Percentiles rank a stretch among this genome's conserved stretches.
Conservation (phyloP, 2,797 vertebrate genomes). For the Tapirus indicus region DNA sequence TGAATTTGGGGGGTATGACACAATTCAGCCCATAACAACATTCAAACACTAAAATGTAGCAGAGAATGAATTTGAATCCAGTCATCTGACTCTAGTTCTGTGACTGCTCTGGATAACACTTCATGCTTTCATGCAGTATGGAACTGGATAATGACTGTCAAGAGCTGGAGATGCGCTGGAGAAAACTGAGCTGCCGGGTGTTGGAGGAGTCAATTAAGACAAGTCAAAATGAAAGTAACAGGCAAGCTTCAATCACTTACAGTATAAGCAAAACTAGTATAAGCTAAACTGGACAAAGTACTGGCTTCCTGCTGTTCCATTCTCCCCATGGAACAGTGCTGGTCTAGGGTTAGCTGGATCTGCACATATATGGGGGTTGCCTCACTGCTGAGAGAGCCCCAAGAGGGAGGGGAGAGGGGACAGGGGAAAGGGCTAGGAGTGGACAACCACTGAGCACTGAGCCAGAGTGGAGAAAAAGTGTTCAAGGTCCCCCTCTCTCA, state of each 20-base stretch:
- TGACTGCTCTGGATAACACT: neutral
- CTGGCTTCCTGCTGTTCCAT: accelerated
- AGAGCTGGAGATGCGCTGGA: neutral
- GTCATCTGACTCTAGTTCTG: neutral
- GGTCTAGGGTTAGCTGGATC: neutral
- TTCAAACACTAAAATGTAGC: neutral
- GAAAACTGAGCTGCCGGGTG: too few relatives aligned
- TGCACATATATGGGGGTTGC: neutral
- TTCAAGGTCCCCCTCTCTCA: neutral
- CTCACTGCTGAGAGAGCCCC: neutral
- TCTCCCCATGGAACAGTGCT: neutral
- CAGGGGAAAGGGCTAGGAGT: neutral
- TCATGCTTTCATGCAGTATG: neutral
- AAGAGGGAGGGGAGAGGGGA: neutral
- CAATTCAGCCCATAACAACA: neutral
- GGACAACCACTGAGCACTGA: neutral
- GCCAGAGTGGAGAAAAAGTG: neutral
- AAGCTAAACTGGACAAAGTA: neutral
- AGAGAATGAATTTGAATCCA: neutral
- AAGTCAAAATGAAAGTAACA: neutral
- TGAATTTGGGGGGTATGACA: neutral
- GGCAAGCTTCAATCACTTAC: neutral
- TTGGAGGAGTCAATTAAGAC: neutral
- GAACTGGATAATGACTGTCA: neutral
- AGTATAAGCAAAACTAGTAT: neutral